Conservation (phyloP, 1,140 invertebrate species). For the Drosophila lowei region DNA sequence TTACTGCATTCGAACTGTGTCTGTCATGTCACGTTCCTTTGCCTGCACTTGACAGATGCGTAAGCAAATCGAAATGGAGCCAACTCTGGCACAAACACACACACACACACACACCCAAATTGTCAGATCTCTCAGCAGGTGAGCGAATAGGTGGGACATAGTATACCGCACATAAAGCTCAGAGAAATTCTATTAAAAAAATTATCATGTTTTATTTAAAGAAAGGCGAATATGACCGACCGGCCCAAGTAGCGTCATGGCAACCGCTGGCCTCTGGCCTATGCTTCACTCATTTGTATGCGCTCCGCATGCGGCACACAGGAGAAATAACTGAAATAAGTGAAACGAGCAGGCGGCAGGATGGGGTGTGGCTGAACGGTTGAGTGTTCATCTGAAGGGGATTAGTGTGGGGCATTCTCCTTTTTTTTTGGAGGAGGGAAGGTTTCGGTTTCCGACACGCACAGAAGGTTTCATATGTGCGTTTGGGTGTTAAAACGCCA, state of each 20-base stretch:
- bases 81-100: conserved; percentile 33
- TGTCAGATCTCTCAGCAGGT: conserved; percentile 46
- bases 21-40: conserved; percentile 38
- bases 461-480: conserved; percentile 51
- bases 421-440: conserved; percentile 3
- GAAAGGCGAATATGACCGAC: conserved; percentile 49
- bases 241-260: conserved; percentile 14
- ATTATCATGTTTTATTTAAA: conserved; percentile 73
- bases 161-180: conserved; percentile 17
- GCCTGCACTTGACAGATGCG: conserved; percentile 41
- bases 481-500: conserved; percentile 74
- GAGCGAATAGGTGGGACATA: neutral
- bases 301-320: conserved; percentile 55
- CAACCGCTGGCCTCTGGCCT: neutral
- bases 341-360: conserved; percentile 39
- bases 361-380: conserved; percentile 1
- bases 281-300: conserved; percentile 65
- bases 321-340: conserved; percentile 72
- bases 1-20: conserved; percentile 15
- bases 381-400: conserved; percentile 25
- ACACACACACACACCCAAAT: conserved; percentile 31
- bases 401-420: conserved; percentile 40
- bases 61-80: conserved; percentile 46
- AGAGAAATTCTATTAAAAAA: conserved; percentile 66
- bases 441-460: conserved; percentile 44